phyloP scores from a whole-genome alignment of 2,113 vertebrate species.

The Marcusenius ussheri region DNA sequence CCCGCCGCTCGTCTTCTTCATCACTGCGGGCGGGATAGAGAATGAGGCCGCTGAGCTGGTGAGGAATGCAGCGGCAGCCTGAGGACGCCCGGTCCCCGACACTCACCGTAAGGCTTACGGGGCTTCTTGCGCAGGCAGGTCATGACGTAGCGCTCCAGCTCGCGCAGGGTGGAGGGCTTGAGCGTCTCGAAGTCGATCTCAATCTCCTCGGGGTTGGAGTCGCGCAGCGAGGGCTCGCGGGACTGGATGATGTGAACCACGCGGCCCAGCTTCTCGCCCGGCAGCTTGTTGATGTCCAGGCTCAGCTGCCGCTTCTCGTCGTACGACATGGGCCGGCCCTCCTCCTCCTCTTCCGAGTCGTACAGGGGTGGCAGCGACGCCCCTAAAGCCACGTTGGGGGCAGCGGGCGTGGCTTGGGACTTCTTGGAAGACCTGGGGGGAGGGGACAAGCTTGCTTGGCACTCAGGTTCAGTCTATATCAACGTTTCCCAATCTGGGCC shows the following conservation, averaged over 20 bases:
- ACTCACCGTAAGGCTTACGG: conserved; percentile 75
- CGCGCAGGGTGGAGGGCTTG: conserved; percentile 82
- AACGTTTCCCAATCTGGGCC: neutral
- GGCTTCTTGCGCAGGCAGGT: conserved; percentile 88
- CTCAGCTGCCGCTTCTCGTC: conserved; percentile 89
- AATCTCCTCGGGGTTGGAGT: conserved; percentile 90
- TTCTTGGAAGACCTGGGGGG: conserved; percentile 61
- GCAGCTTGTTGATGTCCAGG: conserved; percentile 87
- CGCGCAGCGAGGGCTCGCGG: conserved; percentile 78
- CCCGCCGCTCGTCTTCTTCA: conserved; percentile 72
- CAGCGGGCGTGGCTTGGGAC: conserved; percentile 29
- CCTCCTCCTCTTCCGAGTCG: conserved; percentile 85
- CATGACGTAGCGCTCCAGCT: conserved; percentile 85
- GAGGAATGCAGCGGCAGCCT: neutral
- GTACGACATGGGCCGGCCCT: conserved; percentile 82
- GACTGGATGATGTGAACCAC: conserved; percentile 93
- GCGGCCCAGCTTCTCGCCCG: conserved; percentile 83
- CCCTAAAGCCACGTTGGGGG: conserved; percentile 13
- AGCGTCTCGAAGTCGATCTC: conserved; percentile 92
- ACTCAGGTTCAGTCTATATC: neutral
- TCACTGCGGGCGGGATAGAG: conserved; percentile 38
- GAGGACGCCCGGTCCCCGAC: neutral
- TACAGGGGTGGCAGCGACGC: conserved; percentile 57
- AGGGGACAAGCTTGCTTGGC: neutral
- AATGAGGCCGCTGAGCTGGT: neutral